A percentile compares a stretch with the other conserved stretches of the same genome.
Evolutionary conservation across 2,113 vertebrate species (phyloP).

Genomic region (Rana temporaria): DNA sequence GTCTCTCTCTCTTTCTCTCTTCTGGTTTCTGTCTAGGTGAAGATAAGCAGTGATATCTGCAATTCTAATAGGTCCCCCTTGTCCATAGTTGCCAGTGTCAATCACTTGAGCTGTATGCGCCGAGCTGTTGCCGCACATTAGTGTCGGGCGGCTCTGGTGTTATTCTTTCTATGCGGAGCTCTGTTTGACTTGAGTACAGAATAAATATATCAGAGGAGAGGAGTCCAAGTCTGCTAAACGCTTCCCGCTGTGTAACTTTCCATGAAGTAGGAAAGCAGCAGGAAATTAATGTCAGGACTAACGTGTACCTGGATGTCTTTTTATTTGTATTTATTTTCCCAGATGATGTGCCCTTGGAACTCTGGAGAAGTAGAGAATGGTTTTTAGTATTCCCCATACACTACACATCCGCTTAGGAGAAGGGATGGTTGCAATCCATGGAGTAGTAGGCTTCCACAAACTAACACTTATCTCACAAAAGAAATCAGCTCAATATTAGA

Average conservation of each 20-base stretch:
- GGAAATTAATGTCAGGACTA: constrained; percentile 49
- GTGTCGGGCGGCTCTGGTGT: background rate
- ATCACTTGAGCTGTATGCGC: background rate
- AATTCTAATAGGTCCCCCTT: background rate
- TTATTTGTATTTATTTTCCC: constrained; percentile 23
- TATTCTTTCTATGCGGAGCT: constrained; percentile 31
- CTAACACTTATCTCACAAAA: too few relatives aligned
- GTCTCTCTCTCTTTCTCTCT: background rate
- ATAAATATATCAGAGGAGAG: constrained; percentile 54
- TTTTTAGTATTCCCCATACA: background rate
- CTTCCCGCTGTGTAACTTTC: constrained; percentile 47
- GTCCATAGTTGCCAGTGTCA: constrained; percentile 3
- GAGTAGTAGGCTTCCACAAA: too few relatives aligned
- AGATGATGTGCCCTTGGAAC: background rate
- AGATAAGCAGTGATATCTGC: background rate
- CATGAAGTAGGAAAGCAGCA: constrained; percentile 41
- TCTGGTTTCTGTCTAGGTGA: background rate
- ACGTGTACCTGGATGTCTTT: constrained; percentile 40
- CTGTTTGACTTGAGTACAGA: constrained; percentile 27
- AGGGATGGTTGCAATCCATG: too few relatives aligned
- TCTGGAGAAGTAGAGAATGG: background rate
- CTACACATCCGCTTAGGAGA: too few relatives aligned
- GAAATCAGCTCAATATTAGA: background rate
- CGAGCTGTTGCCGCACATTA: constrained; percentile 11
- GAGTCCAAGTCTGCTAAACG: constrained; percentile 50